Evolutionary conservation across 2,797 vertebrate species (phyloP).

Genomic region (Urosaurus nigricauda): DNA sequence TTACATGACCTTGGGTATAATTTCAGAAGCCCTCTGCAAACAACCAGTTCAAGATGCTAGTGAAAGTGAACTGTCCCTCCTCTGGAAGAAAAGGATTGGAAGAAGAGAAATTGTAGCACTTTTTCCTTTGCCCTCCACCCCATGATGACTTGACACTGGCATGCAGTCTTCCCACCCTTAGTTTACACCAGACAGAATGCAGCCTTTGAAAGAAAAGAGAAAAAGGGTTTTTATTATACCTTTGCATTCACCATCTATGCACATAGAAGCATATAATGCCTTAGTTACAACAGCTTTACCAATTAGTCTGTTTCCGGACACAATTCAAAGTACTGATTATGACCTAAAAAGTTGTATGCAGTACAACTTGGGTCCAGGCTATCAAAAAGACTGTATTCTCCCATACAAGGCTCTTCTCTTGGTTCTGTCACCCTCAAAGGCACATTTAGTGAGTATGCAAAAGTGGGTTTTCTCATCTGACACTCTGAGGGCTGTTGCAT

Average conservation of each 20-base stretch:
- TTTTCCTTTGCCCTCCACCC: background rate
- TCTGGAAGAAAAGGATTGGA: background rate
- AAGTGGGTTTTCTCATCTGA: too few relatives aligned
- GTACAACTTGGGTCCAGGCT: too few relatives aligned
- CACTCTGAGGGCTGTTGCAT: too few relatives aligned
- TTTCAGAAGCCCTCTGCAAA: background rate
- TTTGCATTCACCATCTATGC: background rate
- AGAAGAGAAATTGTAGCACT: background rate
- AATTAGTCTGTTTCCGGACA: too few relatives aligned
- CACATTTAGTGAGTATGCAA: too few relatives aligned
- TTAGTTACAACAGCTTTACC: too few relatives aligned
- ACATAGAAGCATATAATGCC: background rate
- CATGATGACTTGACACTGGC: background rate
- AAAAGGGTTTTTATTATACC: background rate
- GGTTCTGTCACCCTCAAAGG: too few relatives aligned
- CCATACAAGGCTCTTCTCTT: too few relatives aligned
- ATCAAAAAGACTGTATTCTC: too few relatives aligned
- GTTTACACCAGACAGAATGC: background rate
- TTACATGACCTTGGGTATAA: background rate
- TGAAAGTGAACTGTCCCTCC: background rate
- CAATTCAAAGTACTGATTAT: too few relatives aligned
- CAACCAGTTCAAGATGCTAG: background rate
- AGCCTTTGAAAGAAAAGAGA: background rate
- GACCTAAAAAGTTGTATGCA: too few relatives aligned
- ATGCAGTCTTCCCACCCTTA: background rate